Evolutionary conservation across 2,113 vertebrate species (phyloP).

Genomic region (Tretioscincus oriximinensis): DNA sequence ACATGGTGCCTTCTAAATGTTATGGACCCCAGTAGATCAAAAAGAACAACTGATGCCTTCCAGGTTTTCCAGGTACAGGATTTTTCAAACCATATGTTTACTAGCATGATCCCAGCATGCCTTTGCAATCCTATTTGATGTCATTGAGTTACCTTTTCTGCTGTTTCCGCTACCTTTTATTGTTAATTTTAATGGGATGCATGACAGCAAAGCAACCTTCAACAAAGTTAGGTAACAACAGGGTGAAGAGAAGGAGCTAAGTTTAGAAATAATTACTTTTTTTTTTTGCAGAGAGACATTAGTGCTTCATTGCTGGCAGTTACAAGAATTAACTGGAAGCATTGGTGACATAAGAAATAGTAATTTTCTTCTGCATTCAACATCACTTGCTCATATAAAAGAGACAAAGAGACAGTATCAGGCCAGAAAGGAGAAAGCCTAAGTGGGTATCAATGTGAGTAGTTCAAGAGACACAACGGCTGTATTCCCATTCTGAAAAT

Average conservation of each 20-base stretch:
- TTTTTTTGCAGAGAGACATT: constrained; percentile 51
- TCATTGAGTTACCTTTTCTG: accelerated
- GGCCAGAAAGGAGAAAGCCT: constrained; percentile 5
- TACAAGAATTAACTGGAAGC: constrained; percentile 54
- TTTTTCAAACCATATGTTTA: not conserved
- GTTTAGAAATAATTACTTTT: constrained; percentile 70
- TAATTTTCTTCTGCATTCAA: constrained; percentile 19
- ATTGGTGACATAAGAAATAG: constrained; percentile 33
- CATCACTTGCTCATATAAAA: not conserved
- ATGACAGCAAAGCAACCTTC: constrained; percentile 4
- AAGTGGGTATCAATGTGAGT: not conserved
- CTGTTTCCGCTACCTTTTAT: accelerated
- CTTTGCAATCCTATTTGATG: not conserved
- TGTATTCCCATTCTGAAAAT: not conserved
- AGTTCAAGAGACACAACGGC: not conserved
- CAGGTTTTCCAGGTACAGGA: not conserved
- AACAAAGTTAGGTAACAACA: constrained; percentile 41
- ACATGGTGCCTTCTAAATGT: too few relatives aligned
- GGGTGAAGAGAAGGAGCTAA: constrained; percentile 41
- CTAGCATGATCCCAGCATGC: accelerated
- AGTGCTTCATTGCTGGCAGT: constrained; percentile 45
- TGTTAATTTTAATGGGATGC: constrained; percentile 18
- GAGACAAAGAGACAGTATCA: accelerated
- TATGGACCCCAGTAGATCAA: too few relatives aligned
- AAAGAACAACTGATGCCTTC: too few relatives aligned